Percentiles rank a stretch among this genome's conserved stretches.
These are phyloP conservation scores for Microcebus griseorufus DNA, from an alignment of 2,113 vertebrate genomes.

Conservation along the genomic window DNA sequence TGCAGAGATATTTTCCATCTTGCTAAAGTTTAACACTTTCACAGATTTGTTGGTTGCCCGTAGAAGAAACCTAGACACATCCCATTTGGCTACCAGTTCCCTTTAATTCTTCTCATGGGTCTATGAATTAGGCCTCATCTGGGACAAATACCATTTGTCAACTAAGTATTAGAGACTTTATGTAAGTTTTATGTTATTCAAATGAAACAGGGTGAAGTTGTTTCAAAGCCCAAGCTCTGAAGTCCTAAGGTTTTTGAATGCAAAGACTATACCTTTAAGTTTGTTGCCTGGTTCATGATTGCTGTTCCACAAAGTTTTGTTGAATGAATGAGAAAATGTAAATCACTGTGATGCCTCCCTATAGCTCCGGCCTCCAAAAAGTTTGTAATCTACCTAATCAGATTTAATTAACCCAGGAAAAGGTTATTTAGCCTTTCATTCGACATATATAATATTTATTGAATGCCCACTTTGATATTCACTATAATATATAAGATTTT, in stretches of 20 bases:
- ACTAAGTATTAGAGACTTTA: background rate
- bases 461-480: background rate
- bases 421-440: background rate
- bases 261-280: background rate
- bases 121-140: accelerated
- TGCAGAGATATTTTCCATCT: background rate
- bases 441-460: background rate
- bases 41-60: background rate
- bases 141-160: background rate
- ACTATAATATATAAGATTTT: background rate
- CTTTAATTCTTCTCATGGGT: background rate
- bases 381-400: background rate
- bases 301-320: background rate
- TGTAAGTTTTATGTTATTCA: background rate
- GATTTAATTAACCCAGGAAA: background rate
- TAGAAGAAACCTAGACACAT: background rate
- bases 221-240: background rate
- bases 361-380: background rate
- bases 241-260: background rate
- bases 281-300: background rate
- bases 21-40: background rate
- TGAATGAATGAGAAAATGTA: background rate
- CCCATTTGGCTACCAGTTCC: accelerated
- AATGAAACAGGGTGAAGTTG: background rate
- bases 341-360: background rate